Conservation (phyloP, 2,888 invertebrate genomes). For the Melanostoma scalare region DNA sequence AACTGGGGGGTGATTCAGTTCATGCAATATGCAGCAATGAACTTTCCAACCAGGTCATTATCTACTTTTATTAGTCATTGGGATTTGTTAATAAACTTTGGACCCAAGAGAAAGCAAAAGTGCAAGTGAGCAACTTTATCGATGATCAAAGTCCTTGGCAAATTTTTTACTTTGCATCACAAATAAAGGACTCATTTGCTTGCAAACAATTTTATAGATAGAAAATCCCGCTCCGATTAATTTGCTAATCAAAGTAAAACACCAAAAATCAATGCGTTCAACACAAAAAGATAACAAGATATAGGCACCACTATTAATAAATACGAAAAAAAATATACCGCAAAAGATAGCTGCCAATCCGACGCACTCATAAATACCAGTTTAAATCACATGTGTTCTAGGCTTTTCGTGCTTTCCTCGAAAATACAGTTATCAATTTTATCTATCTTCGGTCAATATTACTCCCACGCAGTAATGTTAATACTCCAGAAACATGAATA, state of each 20-base stretch:
- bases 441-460: constrained; percentile 46
- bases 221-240: neutral
- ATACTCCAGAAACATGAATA: constrained; percentile 48
- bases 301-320: constrained; percentile 18
- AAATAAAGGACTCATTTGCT: neutral
- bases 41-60: too few relatives aligned
- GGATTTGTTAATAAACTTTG: neutral
- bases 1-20: too few relatives aligned
- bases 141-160: too few relatives aligned
- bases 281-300: constrained; percentile 41
- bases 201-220: constrained; percentile 10
- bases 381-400: constrained; percentile 30
- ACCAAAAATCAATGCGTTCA: constrained; percentile 23
- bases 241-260: constrained; percentile 14
- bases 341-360: constrained; percentile 34
- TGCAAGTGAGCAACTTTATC: neutral
- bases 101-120: neutral
- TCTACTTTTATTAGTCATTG: neutral
- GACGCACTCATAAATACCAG: constrained; percentile 44
- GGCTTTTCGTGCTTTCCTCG: constrained; percentile 23
- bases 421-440: constrained; percentile 52
- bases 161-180: neutral
- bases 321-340: constrained; percentile 10
- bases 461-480: constrained; percentile 49
- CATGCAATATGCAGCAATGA: too few relatives aligned